These are phyloP conservation scores for Columba livia DNA, from an alignment of 2,113 vertebrate genomes.

Conservation along the genomic window DNA sequence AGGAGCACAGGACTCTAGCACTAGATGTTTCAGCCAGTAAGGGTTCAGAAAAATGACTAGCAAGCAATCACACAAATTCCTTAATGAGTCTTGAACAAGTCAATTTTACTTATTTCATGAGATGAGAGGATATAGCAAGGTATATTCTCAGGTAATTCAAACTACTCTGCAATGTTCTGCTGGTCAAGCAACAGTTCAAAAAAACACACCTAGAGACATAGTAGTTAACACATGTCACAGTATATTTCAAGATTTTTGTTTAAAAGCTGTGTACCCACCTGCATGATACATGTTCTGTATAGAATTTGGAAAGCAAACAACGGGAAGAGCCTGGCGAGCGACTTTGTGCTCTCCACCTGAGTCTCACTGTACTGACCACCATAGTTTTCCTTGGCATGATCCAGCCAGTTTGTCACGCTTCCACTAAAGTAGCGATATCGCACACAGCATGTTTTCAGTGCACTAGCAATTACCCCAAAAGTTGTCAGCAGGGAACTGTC, in stretches of 20 bases:
- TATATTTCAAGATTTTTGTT: not conserved
- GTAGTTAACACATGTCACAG: rapidly evolving
- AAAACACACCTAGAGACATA: rapidly evolving
- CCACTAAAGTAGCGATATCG: constrained; percentile 68
- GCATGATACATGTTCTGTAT: constrained; percentile 84
- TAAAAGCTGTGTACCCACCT: constrained; percentile 68
- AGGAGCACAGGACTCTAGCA: not conserved
- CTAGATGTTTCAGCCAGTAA: not conserved
- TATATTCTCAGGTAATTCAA: not conserved
- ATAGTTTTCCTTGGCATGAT: constrained; percentile 84
- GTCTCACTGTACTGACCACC: constrained; percentile 82
- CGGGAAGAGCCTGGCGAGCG: constrained; percentile 82
- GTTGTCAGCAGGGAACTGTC: constrained; percentile 78
- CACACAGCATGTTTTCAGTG: constrained; percentile 74
- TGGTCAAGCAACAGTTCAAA: not conserved
- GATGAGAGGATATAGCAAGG: not conserved
- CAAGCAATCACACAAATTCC: not conserved
- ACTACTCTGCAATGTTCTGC: not conserved
- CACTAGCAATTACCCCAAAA: constrained; percentile 80
- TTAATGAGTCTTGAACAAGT: not conserved
- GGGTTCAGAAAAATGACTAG: not conserved
- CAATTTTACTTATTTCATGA: not conserved
- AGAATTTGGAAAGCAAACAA: constrained; percentile 87
- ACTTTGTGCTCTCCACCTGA: constrained; percentile 86
- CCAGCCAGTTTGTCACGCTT: constrained; percentile 77